phyloP scores from a whole-genome alignment of 2,113 vertebrate genomes.

The Pongo abelii region DNA sequence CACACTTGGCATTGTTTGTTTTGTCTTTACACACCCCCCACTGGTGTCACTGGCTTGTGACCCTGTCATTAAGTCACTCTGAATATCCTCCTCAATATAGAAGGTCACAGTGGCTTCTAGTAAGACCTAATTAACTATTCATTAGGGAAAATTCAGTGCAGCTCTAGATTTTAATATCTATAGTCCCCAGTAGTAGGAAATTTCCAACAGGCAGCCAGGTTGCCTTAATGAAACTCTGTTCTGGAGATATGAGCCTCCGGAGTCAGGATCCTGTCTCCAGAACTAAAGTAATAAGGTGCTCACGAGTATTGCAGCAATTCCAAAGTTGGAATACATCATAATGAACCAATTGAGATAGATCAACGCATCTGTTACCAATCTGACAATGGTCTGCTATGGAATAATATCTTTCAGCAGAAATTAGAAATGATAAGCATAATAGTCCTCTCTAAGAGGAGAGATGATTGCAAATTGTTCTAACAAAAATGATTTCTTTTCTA shows the following conservation, averaged over 20 bases:
- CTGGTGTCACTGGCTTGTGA: no score
- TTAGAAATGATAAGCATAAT: conserved; percentile 22
- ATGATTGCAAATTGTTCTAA: conserved; percentile 8
- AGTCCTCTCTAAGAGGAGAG: neutral
- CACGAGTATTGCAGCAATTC: neutral
- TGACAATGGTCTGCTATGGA: neutral
- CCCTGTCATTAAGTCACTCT: no score
- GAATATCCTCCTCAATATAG: neutral
- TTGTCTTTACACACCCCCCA: rapidly evolving
- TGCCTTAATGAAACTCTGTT: neutral
- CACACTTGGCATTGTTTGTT: rapidly evolving
- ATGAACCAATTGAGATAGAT: neutral
- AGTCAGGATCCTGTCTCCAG: neutral
- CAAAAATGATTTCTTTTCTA: conserved; percentile 54
- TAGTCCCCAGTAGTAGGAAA: neutral
- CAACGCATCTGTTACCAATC: neutral
- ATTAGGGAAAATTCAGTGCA: neutral
- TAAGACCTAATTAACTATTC: neutral
- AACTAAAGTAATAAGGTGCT: neutral
- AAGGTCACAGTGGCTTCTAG: neutral
- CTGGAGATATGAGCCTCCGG: neutral
- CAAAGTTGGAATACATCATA: neutral
- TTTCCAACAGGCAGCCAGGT: neutral
- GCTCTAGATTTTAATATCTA: neutral
- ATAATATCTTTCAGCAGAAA: conserved; percentile 24